Evolutionary conservation across 23 tunicate genomes (phyloP).

Genomic region (Styela clava): DNA sequence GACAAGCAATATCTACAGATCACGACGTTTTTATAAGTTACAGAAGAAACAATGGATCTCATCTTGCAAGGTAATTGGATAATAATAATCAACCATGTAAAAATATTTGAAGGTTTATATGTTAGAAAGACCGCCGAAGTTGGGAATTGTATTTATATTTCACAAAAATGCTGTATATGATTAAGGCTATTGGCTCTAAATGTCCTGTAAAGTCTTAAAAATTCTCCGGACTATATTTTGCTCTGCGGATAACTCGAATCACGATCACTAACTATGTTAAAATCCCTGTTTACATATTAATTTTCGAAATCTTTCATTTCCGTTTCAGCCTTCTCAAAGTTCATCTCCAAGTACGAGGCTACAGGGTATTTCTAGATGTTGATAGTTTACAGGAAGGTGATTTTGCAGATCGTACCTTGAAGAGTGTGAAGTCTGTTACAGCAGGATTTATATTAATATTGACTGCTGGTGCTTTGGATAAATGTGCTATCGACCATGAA

Average conservation of each 20-base stretch:
- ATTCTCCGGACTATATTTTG: too few species aligned
- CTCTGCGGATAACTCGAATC: too few species aligned
- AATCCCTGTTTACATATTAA: too few species aligned
- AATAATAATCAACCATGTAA: too few species aligned
- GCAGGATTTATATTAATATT: constrained; percentile 29
- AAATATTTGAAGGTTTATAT: too few species aligned
- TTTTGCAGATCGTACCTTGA: constrained; percentile 25
- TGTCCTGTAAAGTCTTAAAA: too few species aligned
- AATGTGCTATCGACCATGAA: constrained; percentile 36
- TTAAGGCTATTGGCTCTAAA: too few species aligned
- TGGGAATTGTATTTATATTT: too few species aligned
- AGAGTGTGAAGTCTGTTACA: constrained; percentile 25
- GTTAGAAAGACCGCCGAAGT: too few species aligned
- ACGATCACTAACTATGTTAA: too few species aligned
- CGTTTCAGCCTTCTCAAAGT: constrained; percentile 22
- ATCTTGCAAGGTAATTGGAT: constrained; percentile 27
- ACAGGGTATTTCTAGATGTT: constrained; percentile 29
- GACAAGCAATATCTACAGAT: background rate
- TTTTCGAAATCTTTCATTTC: background rate
- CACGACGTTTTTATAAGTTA: constrained; percentile 31
- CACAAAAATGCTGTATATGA: too few species aligned
- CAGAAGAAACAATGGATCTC: constrained; percentile 30
- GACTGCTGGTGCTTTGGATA: constrained; percentile 32
- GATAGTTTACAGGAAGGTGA: constrained; percentile 32
- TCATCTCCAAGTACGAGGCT: constrained; percentile 31